Conservation (phyloP, 2,888 invertebrate species). For the Calephelis perditalis region DNA sequence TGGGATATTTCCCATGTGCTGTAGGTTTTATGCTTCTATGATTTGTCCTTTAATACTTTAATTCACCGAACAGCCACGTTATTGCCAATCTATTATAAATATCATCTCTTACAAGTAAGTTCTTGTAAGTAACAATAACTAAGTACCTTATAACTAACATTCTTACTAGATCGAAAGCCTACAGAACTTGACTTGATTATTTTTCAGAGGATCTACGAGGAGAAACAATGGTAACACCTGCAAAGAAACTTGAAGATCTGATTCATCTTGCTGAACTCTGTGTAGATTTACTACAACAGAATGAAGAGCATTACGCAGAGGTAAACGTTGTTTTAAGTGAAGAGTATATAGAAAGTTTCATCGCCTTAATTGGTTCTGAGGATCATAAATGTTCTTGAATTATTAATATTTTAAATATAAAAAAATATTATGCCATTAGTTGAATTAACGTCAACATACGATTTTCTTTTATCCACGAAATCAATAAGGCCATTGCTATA, state of each 20-base stretch:
- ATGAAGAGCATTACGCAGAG: constrained; percentile 99
- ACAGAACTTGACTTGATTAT: background rate
- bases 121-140: too few relatives aligned
- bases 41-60: too few relatives aligned
- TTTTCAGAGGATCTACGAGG: constrained; percentile 86
- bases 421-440: too few relatives aligned
- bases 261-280: constrained; percentile 98
- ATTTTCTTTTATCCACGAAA: constrained; percentile 4
- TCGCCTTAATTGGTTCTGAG: background rate
- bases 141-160: too few relatives aligned
- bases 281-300: constrained; percentile 98
- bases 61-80: too few relatives aligned
- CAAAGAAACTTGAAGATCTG: constrained; percentile 96
- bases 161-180: too few relatives aligned
- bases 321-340: constrained; percentile 71
- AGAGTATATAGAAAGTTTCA: background rate
- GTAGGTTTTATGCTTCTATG: too few relatives aligned
- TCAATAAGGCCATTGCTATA: background rate
- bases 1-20: too few relatives aligned
- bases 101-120: background rate
- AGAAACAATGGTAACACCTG: constrained; percentile 89
- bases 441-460: too few relatives aligned
- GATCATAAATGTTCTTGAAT: background rate
- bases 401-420: too few relatives aligned
- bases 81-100: background rate